Evolutionary conservation across 2,888 invertebrate species (phyloP), one percentile per base, ranked within the genome.

Genomic region (Meliscaeva auricollis): DNA sequence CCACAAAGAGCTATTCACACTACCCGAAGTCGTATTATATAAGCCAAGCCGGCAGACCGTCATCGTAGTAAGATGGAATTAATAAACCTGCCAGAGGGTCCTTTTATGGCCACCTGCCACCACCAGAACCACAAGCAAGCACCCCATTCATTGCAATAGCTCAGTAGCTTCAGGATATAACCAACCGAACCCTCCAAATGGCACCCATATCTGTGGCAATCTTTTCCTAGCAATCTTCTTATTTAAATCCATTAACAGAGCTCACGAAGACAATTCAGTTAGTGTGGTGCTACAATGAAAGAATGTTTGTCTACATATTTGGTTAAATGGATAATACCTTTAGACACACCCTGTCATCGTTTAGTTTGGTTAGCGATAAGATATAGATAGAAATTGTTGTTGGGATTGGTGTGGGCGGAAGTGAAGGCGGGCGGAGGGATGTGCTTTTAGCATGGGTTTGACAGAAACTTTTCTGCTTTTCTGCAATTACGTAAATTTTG

Each of bases 161-260:
- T 79, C 62, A 75, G 52, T 22, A 70, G 54, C 74, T 56, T 13
- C 9, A n/a, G 41, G 41, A 44, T 2, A 50, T 6, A 32, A 26
- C n/a, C 26, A 9, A 32, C 3, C 6, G 26, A 48, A 17, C 64
- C 64, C 64, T 22, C 20, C 17, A 38, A 38, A 58, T n/a, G 13
- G 52, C 44, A 38, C 38, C 60, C 64, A 62, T 69, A 64, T 75
- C 75, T 80, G 62, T 64, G 70, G 80, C 48, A 75, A 81, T 75
- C 69, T 81, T 75, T 69, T 64, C 35, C 46, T 32, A 66, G 70
- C 75, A 75, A 75, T 81, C 75, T 75, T 69, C 83, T 78, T 78
- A 69, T 78, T 83, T 83, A 78, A 83, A 83, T 78, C 78, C 78
- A 83, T 83, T 83, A 83, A 83, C 78, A 78, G 50, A 78, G 64